Conservation (phyloP, 2,888 invertebrate species). For the Melanotus villosus region DNA sequence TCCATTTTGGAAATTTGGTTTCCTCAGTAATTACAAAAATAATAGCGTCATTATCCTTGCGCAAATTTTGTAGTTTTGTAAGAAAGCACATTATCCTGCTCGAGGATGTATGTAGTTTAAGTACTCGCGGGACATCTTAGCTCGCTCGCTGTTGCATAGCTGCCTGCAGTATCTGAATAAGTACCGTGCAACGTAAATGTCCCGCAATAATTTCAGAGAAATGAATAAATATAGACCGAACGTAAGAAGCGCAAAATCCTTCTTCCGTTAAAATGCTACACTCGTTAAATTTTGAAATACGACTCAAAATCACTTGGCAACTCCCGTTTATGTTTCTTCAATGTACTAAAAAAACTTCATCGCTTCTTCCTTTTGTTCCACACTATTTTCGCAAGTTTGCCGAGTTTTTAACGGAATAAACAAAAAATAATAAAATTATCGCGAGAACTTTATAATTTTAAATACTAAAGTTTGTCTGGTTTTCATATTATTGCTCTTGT, state of each 20-base stretch:
- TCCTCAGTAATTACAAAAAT: constrained; percentile 29
- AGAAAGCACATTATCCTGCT: constrained; percentile 22
- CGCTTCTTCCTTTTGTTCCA: too few species aligned
- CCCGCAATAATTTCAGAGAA: constrained; percentile 25
- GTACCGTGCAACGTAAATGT: constrained; percentile 19
- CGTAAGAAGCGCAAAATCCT: constrained; percentile 7
- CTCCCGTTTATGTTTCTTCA: background rate
- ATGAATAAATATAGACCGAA: constrained; percentile 27
- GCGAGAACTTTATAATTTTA: too few species aligned
- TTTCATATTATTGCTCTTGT: too few species aligned
- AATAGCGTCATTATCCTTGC: constrained; percentile 25
- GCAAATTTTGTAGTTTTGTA: constrained; percentile 28
- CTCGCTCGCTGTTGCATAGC: constrained; percentile 16
- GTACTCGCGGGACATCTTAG: constrained; percentile 31
- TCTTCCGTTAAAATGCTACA: background rate
- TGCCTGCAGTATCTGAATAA: constrained; percentile 22
- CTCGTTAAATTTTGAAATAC: constrained; percentile 26
- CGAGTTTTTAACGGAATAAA: too few species aligned
- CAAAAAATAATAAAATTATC: too few species aligned
- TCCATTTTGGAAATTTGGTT: constrained; percentile 24
- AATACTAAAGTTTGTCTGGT: too few species aligned
- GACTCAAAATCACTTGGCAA: constrained; percentile 10
- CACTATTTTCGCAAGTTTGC: too few species aligned
- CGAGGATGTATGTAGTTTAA: constrained; percentile 27
- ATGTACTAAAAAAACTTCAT: too few species aligned